Conservation (phyloP, 2,888 invertebrate species). For the Zygaena filipendulae region DNA sequence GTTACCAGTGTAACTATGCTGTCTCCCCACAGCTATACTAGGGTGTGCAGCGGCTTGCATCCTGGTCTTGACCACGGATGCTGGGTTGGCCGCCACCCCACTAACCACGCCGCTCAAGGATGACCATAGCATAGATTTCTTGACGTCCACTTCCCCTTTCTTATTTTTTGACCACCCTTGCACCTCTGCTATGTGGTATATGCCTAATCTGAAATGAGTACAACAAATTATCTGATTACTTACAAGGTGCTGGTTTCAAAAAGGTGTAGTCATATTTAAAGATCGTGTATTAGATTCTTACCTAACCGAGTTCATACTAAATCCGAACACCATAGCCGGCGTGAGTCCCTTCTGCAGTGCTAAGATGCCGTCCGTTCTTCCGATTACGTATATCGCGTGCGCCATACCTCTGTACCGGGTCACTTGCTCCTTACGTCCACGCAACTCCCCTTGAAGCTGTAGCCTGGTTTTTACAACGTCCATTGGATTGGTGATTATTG, state of each 20-base stretch:
- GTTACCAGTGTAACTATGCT: constrained; percentile 76
- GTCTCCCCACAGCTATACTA: constrained; percentile 86
- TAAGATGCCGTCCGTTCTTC: constrained; percentile 76
- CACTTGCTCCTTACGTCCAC: constrained; percentile 62
- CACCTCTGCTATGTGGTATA: constrained; percentile 72
- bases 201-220: constrained; percentile 69
- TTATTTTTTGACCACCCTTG: constrained; percentile 57
- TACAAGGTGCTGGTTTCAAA: no score
- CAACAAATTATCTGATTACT: constrained; percentile 52
- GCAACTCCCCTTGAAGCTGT: constrained; percentile 84
- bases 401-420: constrained; percentile 76
- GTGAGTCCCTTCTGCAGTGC: constrained; percentile 83
- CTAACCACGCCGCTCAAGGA: constrained; percentile 74
- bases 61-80: constrained; percentile 82
- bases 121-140: constrained; percentile 46
- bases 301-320: constrained; percentile 69
- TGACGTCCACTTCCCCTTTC: constrained; percentile 38
- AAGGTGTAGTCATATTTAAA: no score
- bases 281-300: no score
- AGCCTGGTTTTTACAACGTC: constrained; percentile 90
- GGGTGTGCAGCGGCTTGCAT: constrained; percentile 79
- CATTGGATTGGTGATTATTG: constrained; percentile 86
- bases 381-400: constrained; percentile 80
- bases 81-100: constrained; percentile 77
- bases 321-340: constrained; percentile 84